Evolutionary conservation across 2,797 vertebrate species (phyloP).

Genomic region (Myotis vivesi): DNA sequence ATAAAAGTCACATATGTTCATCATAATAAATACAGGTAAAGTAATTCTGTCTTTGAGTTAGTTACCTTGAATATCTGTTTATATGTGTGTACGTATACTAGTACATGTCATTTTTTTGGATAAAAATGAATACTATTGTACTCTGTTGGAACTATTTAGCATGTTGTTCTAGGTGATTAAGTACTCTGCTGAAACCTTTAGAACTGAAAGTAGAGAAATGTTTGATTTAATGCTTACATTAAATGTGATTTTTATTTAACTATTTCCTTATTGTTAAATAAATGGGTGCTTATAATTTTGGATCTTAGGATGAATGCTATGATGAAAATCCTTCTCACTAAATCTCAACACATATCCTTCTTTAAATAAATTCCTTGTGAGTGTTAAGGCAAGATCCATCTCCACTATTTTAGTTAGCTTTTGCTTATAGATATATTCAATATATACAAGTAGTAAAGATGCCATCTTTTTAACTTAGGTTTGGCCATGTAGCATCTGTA

Average conservation of each 20-base stretch:
- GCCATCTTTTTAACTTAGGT: neutral
- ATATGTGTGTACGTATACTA: neutral
- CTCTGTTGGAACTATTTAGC: neutral
- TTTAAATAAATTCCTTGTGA: conserved; percentile 39
- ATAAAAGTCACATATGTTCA: neutral
- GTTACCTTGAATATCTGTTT: neutral
- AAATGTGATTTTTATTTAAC: conserved; percentile 23
- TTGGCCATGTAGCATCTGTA: neutral
- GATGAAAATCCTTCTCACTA: conserved; percentile 34
- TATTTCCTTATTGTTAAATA: conserved; percentile 36
- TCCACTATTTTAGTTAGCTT: neutral
- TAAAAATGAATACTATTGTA: neutral
- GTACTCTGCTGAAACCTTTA: conserved; percentile 21
- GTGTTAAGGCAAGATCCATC: neutral
- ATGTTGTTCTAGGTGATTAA: neutral
- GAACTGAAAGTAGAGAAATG: neutral
- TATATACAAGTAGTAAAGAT: neutral
- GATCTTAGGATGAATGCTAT: conserved; percentile 17
- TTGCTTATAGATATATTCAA: neutral
- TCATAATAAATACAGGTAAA: neutral
- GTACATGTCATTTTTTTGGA: neutral
- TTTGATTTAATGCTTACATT: neutral
- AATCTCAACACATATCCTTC: conserved; percentile 22
- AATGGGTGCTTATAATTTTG: conserved; percentile 41
- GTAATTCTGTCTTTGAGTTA: neutral